Evolutionary conservation across 2,113 vertebrate genomes (phyloP).

Genomic region (Ursus arctos): DNA sequence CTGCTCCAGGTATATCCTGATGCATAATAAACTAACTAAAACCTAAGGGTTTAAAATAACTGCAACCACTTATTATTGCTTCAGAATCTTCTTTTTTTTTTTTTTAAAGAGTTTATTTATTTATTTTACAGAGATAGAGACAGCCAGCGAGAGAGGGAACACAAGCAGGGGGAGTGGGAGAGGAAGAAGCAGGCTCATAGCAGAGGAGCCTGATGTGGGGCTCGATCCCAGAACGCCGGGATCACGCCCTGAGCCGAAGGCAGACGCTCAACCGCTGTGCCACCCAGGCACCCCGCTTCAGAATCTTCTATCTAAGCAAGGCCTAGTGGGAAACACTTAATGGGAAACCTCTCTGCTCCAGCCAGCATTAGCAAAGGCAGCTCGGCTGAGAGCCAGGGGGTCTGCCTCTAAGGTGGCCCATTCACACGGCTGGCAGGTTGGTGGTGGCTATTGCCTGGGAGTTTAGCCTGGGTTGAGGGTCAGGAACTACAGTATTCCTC

Average conservation of each 20-base stretch:
- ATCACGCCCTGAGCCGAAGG: too few species aligned
- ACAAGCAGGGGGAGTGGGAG: too few species aligned
- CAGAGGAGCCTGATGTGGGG: too few species aligned
- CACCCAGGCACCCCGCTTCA: background rate
- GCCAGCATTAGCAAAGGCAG: background rate
- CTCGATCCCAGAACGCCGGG: too few species aligned
- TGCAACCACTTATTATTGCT: background rate
- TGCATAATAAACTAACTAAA: background rate
- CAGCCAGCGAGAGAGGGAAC: too few species aligned
- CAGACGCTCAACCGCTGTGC: too few species aligned
- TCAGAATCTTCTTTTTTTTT: background rate
- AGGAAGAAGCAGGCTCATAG: too few species aligned
- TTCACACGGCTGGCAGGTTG: background rate
- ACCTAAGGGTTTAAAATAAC: background rate
- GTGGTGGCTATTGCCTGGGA: background rate
- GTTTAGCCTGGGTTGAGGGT: background rate
- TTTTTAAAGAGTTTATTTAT: too few species aligned
- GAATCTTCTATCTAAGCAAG: slow-evolving; percentile 1
- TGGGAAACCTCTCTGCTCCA: background rate
- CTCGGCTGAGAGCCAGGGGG: background rate
- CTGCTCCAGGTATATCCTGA: background rate
- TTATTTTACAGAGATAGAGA: too few species aligned
- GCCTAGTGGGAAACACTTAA: background rate
- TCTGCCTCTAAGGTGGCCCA: background rate
- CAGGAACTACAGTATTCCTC: background rate